phyloP scores from a whole-genome alignment of 2,888 invertebrate genomes.

The Dioctria linearis region DNA sequence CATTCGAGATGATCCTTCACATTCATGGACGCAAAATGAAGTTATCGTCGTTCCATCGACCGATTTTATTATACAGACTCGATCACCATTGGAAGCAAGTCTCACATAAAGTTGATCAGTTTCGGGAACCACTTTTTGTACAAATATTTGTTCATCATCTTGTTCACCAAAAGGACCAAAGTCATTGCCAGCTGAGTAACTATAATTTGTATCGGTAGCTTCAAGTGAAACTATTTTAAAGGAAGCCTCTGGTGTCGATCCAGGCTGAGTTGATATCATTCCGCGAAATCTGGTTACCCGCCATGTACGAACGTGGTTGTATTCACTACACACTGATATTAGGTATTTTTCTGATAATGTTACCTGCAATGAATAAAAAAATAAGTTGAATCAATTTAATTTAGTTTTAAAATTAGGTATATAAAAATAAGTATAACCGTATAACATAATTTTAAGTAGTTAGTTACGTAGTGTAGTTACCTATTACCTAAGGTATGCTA shows the following conservation, averaged over 20 bases:
- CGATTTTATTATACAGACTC: constrained; percentile 94
- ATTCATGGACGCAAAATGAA: constrained; percentile 97
- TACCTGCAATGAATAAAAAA: constrained; percentile 74
- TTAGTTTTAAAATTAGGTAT: no score
- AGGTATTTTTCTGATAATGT: constrained; percentile 95
- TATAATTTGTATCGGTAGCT: constrained; percentile 77
- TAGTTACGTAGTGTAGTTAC: no score
- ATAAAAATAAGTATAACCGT: no score
- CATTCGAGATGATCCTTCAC: constrained; percentile 96
- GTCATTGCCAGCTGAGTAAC: constrained; percentile 78
- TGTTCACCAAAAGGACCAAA: constrained; percentile 97
- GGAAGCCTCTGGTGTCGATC: constrained; percentile 96
- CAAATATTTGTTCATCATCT: constrained; percentile 97
- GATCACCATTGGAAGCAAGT: constrained; percentile 94
- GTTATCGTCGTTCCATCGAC: constrained; percentile 95
- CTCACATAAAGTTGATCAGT: constrained; percentile 95
- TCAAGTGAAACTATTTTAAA: constrained; percentile 81
- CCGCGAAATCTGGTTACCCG: constrained; percentile 96
- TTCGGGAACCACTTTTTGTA: constrained; percentile 98
- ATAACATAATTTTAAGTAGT: no score
- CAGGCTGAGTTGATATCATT: constrained; percentile 99
- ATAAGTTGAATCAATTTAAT: no score
- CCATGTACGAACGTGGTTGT: constrained; percentile 98
- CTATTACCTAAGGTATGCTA: no score
- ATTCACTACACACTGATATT: constrained; percentile 96